These are phyloP conservation scores for Colius striatus DNA, from an alignment of 2,113 vertebrate genomes.

Conservation along the genomic window DNA sequence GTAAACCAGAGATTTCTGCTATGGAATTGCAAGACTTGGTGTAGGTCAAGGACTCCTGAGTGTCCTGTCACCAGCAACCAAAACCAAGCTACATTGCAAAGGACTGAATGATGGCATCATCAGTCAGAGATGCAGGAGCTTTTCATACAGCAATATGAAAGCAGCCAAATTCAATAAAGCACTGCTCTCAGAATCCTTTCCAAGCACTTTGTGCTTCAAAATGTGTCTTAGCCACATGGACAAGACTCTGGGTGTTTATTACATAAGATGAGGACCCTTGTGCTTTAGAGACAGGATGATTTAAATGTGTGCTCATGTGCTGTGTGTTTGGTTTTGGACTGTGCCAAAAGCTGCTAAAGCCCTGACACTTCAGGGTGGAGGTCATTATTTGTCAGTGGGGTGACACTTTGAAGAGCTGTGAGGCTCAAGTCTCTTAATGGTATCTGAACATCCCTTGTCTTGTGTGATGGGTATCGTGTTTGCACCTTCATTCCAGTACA, in stretches of 20 bases:
- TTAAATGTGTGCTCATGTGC: neutral
- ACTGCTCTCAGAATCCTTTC: neutral
- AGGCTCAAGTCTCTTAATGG: neutral
- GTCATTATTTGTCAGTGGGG: neutral
- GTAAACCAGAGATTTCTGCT: neutral
- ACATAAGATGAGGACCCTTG: neutral
- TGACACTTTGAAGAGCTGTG: neutral
- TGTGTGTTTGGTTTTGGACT: neutral
- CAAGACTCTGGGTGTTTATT: neutral
- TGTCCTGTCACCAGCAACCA: too few relatives aligned
- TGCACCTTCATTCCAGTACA: neutral
- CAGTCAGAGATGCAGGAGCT: neutral
- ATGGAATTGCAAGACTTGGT: neutral
- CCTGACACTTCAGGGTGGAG: neutral
- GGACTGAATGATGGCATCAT: neutral
- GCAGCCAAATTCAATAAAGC: neutral
- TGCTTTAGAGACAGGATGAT: neutral
- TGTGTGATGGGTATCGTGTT: rapidly evolving
- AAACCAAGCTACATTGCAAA: neutral
- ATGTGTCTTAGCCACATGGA: rapidly evolving
- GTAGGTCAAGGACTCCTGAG: neutral
- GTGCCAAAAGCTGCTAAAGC: neutral
- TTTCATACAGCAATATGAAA: neutral
- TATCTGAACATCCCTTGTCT: too few relatives aligned
- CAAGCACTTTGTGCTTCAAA: neutral